phyloP scores from a whole-genome alignment of 2,888 invertebrate genomes.

The Tetrapedia diversipes region DNA sequence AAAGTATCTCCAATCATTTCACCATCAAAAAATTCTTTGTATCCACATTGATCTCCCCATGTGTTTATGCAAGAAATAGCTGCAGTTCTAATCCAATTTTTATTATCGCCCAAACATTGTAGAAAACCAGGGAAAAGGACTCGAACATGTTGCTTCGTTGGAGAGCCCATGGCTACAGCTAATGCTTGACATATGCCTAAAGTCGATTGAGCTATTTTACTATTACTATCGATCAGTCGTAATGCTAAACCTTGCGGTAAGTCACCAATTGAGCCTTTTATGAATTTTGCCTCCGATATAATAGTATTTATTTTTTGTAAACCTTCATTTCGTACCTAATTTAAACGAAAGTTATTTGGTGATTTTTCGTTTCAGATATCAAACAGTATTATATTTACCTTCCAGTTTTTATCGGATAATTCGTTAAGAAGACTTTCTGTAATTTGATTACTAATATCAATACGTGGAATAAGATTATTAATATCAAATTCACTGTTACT shows the following conservation, averaged over 20 bases:
- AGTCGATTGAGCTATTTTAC: slow-evolving; percentile 93
- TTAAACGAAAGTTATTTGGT: slow-evolving; percentile 22
- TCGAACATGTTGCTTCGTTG: slow-evolving; percentile 91
- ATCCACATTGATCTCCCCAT: slow-evolving; percentile 93
- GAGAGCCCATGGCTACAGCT: slow-evolving; percentile 92
- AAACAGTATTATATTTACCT: slow-evolving; percentile 84
- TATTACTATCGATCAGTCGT: slow-evolving; percentile 94
- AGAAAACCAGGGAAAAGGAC: slow-evolving; percentile 94
- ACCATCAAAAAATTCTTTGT: slow-evolving; percentile 92
- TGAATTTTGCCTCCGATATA: slow-evolving; percentile 90
- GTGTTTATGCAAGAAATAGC: slow-evolving; percentile 93
- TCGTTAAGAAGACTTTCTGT: slow-evolving; percentile 92
- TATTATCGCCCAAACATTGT: slow-evolving; percentile 86
- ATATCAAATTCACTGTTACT: slow-evolving; percentile 84
- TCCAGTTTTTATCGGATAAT: slow-evolving; percentile 96
- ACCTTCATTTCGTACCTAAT: slow-evolving; percentile 83
- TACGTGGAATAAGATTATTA: slow-evolving; percentile 88
- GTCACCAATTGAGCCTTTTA: slow-evolving; percentile 93
- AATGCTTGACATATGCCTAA: slow-evolving; percentile 92
- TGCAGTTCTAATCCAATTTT: slow-evolving; percentile 91
- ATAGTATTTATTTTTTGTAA: slow-evolving; percentile 87
- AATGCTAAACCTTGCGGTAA: slow-evolving; percentile 91
- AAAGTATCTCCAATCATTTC: slow-evolving; percentile 95
- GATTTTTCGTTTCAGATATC: not conserved
- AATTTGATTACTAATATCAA: slow-evolving; percentile 92